Conservation (phyloP, 2,888 invertebrate species). For the Orchestes rusci region DNA sequence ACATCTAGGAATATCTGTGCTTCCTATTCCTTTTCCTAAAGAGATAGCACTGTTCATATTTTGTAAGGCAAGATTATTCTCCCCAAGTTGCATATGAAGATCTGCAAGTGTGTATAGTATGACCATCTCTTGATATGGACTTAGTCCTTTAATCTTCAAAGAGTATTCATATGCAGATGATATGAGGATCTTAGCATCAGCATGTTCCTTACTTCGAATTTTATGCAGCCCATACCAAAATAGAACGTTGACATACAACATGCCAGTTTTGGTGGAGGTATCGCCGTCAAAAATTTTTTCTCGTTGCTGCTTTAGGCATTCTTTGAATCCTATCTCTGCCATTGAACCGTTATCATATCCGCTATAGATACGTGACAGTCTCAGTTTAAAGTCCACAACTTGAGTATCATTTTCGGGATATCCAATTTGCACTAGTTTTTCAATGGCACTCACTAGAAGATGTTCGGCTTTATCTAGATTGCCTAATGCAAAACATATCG, state of each 20-base stretch:
- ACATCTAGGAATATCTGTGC: conserved; percentile 43
- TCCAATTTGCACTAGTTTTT: conserved; percentile 40
- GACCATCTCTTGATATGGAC: conserved; percentile 45
- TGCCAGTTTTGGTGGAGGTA: conserved; percentile 41
- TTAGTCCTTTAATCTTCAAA: conserved; percentile 40
- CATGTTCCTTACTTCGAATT: conserved; percentile 34
- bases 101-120: conserved; percentile 44
- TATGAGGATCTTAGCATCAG: conserved; percentile 39
- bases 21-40: conserved; percentile 43
- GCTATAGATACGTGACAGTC: conserved; percentile 44
- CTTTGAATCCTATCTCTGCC: conserved; percentile 44
- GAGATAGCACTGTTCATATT: conserved; percentile 43
- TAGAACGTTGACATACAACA: conserved; percentile 42
- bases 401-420: conserved; percentile 39
- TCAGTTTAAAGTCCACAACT: conserved; percentile 43
- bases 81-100: conserved; percentile 38
- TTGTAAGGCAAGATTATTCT: conserved; percentile 41
- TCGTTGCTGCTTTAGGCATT: conserved; percentile 41
- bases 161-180: conserved; percentile 42
- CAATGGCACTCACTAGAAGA: conserved; percentile 39
- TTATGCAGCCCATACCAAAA: conserved; percentile 47
- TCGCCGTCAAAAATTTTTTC: conserved; percentile 40
- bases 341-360: conserved; percentile 36
- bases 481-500: conserved; percentile 42
- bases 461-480: conserved; percentile 41